These are phyloP conservation scores for Psettodes erumei DNA, from an alignment of 2,113 vertebrate genomes.

Conservation along the genomic window DNA sequence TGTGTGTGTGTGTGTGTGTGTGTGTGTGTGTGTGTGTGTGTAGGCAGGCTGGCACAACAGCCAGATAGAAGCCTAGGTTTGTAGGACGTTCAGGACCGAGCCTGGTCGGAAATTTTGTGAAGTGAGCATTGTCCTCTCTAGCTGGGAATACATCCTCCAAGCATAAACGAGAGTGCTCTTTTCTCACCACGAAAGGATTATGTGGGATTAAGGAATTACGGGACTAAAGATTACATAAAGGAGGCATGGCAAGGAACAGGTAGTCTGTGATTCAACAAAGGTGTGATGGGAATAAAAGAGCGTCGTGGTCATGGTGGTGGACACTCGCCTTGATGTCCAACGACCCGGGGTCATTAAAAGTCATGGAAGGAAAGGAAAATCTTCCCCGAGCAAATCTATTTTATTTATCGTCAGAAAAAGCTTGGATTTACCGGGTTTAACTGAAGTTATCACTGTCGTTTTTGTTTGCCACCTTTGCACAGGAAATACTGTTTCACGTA, in stretches of 20 bases:
- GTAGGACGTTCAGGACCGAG: constrained; percentile 16
- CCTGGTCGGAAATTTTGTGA: constrained; percentile 10
- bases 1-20: too few species aligned
- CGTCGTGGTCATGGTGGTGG: constrained; percentile 6
- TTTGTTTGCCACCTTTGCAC: neutral
- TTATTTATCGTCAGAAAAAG: neutral
- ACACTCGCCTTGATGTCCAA: neutral
- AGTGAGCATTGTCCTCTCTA: constrained; percentile 20
- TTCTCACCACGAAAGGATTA: constrained; percentile 44
- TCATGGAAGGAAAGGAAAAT: neutral
- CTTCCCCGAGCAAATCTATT: neutral
- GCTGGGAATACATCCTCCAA: neutral
- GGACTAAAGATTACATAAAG: constrained; percentile 16
- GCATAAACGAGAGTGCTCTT: constrained; percentile 18
- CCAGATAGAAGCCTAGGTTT: neutral
- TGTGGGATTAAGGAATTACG: constrained; percentile 48
- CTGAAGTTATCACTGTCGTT: too few species aligned
- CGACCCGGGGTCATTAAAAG: constrained; percentile 14
- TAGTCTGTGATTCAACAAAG: constrained; percentile 14
- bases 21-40: too few species aligned
- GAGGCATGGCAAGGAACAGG: constrained; percentile 24
- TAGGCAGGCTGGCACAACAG: constrained; percentile 28
- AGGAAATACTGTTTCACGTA: too few species aligned
- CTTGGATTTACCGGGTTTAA: too few species aligned
- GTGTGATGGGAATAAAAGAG: neutral